Evolutionary conservation across 2,797 vertebrate species (phyloP), one percentile per base, ranked within the genome.

Genomic region (Alca torda): DNA sequence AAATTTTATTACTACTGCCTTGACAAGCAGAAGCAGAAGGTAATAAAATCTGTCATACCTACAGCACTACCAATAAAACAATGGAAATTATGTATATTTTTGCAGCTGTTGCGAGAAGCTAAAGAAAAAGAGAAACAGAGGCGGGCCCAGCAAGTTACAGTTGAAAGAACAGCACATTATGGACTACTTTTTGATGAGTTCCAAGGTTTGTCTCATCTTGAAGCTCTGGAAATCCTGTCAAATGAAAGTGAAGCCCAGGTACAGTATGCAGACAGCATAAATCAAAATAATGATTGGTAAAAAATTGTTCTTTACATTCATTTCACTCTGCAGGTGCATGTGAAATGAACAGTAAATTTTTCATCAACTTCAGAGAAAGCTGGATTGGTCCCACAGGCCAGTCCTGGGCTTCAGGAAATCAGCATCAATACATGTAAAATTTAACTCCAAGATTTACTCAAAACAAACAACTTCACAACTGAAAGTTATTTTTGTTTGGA

Each of bases 141-240:
- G 61, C 95, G 99, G 84, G 98, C 98, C 9, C 98, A 98, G 97
- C 99, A 99, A 96, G 98, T 98, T 81, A 96, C 99, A 12, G 98
- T 97, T 19, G 98, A 99, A 67, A 99, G 98, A 94, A 99, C 99
- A 4, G 99, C 98, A 17, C 99, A 99, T 98, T 99, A 99, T 14
- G 99, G 99, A 65, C 98, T 99, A 94, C 99, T 99, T 69, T 99
- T 99, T 96, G 99, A 99, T 96, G 99, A 99, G 93, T 99, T 99
- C 97, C 99, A 99, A 96, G 99, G 99, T 72, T 95, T 99, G 97
- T 99, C 99, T 48, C 99, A 99, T 97, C 98, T 99, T 17, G 99
- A 99, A 98, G 99, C 99, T 83, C 98, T 99, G 96, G 99, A 99
- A 98, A 99, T 99, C 84, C 98, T 99, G 93, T 99, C 99, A 96